phyloP scores from a whole-genome alignment of 2,888 invertebrate species.

The Terebella lapidaria region DNA sequence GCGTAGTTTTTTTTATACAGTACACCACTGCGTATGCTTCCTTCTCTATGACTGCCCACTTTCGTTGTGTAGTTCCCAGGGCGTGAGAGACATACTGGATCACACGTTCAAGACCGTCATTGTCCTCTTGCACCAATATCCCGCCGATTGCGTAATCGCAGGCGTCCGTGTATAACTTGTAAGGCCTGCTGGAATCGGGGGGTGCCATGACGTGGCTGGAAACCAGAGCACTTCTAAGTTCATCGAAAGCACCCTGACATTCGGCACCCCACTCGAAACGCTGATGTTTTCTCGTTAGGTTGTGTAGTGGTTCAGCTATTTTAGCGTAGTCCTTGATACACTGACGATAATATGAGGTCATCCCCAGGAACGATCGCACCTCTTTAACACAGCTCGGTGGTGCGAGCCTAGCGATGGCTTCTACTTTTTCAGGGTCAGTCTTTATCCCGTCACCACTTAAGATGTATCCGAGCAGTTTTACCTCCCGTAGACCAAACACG shows the following conservation, averaged over 20 bases:
- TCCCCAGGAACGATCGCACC: constrained; percentile 8
- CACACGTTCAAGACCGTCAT: constrained; percentile 5
- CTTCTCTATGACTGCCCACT: constrained; percentile 7
- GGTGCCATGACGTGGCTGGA: background rate
- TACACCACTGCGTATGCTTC: constrained; percentile 4
- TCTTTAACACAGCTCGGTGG: constrained; percentile 1
- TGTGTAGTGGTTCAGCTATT: constrained; percentile 1
- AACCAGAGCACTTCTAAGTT: background rate
- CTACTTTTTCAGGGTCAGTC: constrained; percentile 9
- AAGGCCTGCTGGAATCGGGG: background rate
- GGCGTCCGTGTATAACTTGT: constrained; percentile 10
- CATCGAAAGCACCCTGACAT: background rate
- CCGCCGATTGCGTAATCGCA: constrained; percentile 3
- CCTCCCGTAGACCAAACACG: background rate
- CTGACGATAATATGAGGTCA: constrained; percentile 8
- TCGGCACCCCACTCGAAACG: background rate
- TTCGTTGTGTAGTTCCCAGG: background rate
- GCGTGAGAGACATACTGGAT: constrained; percentile 7
- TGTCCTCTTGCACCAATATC: constrained; percentile 6
- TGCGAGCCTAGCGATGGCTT: background rate
- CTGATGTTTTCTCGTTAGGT: background rate
- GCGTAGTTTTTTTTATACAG: constrained; percentile 1
- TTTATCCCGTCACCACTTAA: constrained; percentile 1
- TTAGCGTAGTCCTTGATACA: too few relatives aligned
- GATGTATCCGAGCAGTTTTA: constrained; percentile 6